phyloP scores from a whole-genome alignment of 1,140 invertebrate genomes.

The Gonioctena quinquepunctata region DNA sequence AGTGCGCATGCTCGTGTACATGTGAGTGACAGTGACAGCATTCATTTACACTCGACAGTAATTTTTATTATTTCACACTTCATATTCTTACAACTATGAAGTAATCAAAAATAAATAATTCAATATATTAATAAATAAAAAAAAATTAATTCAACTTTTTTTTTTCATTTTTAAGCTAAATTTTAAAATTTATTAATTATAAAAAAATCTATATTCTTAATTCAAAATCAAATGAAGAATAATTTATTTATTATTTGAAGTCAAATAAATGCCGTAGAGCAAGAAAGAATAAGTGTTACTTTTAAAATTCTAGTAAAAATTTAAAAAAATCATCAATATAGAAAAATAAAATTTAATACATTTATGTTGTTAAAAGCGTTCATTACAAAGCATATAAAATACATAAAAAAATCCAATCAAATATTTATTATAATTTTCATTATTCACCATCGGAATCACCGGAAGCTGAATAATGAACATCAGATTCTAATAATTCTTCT shows the following conservation, averaged over 20 bases:
- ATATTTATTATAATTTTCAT: constrained; percentile 6
- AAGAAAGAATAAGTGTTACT: constrained; percentile 2
- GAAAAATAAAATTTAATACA: constrained; percentile 6
- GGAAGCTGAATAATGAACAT: constrained; percentile 3
- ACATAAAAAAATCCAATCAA: constrained; percentile 5
- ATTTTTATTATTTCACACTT: constrained; percentile 10
- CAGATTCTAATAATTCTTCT: constrained; percentile 8
- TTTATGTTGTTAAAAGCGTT: constrained; percentile 1
- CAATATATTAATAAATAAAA: constrained; percentile 7
- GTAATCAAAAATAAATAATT: constrained; percentile 2
- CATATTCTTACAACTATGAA: background rate
- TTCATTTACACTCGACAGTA: too few relatives aligned
- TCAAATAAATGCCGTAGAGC: background rate
- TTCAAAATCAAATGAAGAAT: constrained; percentile 2
- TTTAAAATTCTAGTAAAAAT: background rate
- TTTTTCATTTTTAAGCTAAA: constrained; percentile 7
- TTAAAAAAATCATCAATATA: background rate
- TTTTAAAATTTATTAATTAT: background rate
- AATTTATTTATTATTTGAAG: constrained; percentile 5
- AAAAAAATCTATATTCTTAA: constrained; percentile 4
- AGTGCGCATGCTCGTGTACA: too few relatives aligned
- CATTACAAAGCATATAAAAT: constrained; percentile 1
- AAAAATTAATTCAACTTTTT: background rate
- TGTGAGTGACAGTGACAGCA: too few relatives aligned
- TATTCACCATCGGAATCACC: background rate